Evolutionary conservation across 2,888 invertebrate genomes (phyloP).

Genomic region (Carabus problematicus): DNA sequence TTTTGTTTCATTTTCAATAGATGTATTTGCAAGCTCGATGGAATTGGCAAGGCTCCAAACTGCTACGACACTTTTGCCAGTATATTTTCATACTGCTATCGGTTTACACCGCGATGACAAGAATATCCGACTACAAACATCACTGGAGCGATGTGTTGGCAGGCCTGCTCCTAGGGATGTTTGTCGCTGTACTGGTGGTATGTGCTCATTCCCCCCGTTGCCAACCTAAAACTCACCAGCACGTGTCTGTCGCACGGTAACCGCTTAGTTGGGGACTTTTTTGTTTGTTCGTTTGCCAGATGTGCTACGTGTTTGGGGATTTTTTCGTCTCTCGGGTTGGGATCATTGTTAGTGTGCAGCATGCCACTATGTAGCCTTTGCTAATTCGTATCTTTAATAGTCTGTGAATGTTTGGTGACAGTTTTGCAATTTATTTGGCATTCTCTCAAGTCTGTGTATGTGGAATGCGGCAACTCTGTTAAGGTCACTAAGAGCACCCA

Average conservation of each 20-base stretch:
- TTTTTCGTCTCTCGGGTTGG: no score
- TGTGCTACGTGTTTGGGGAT: not conserved
- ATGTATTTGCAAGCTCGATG: slow-evolving; percentile 88
- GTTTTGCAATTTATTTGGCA: no score
- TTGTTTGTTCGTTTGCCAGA: not conserved
- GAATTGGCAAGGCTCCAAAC: slow-evolving; percentile 79
- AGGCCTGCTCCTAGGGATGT: slow-evolving; percentile 76
- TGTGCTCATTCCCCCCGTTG: slow-evolving; percentile 57
- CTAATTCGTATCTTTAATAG: no score
- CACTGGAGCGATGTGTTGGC: slow-evolving; percentile 97
- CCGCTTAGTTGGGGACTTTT: not conserved
- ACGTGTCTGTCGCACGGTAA: not conserved
- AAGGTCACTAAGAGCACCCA: no score
- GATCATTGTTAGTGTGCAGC: no score
- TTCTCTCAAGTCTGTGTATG: no score
- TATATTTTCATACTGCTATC: slow-evolving; percentile 79
- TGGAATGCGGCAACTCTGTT: no score
- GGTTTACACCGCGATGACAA: slow-evolving; percentile 86
- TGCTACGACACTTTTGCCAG: slow-evolving; percentile 87
- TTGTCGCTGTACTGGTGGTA: slow-evolving; percentile 74
- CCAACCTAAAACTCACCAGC: no score
- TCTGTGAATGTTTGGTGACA: no score
- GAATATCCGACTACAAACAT: slow-evolving; percentile 96
- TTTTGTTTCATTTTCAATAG: slow-evolving; percentile 59
- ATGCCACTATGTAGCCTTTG: no score